Conservation (phyloP, 1,140 invertebrate species). For the Papilio dardanus region DNA sequence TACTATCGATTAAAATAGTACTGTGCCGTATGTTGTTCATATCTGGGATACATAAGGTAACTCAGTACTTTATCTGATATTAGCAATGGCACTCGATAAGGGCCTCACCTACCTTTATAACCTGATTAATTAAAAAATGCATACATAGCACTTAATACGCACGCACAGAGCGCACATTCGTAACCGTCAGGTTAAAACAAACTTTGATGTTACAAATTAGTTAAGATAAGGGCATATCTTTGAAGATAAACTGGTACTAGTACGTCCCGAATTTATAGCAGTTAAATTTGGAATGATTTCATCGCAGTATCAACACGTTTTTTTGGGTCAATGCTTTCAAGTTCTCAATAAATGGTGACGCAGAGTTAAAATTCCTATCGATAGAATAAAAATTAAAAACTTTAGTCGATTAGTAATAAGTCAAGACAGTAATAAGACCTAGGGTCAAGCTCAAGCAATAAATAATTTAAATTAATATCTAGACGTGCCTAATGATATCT, state of each 20-base stretch:
- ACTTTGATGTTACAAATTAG: slow-evolving; percentile 49
- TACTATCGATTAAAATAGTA: background rate
- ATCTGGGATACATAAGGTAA: slow-evolving; percentile 9
- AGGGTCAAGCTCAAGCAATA: too few species aligned
- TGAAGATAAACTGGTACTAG: slow-evolving; percentile 46
- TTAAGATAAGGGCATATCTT: slow-evolving; percentile 56
- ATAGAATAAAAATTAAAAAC: background rate
- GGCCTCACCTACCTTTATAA: slow-evolving; percentile 31
- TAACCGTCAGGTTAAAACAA: slow-evolving; percentile 41
- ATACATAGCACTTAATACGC: background rate
- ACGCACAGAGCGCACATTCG: background rate
- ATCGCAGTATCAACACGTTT: slow-evolving; percentile 43
- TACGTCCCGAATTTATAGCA: slow-evolving; percentile 40
- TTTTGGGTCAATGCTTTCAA: slow-evolving; percentile 43
- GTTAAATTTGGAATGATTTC: slow-evolving; percentile 52
- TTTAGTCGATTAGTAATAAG: too few species aligned
- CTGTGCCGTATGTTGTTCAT: background rate
- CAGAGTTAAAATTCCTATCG: background rate
- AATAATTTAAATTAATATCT: too few species aligned
- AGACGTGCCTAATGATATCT: too few species aligned
- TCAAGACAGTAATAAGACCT: too few species aligned
- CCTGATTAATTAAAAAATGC: slow-evolving; percentile 15
- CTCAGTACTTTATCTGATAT: slow-evolving; percentile 19
- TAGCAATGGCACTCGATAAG: slow-evolving; percentile 27
- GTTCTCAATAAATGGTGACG: slow-evolving; percentile 21